phyloP scores from a whole-genome alignment of 2,113 vertebrate genomes.

The Pterocles gutturalis region DNA sequence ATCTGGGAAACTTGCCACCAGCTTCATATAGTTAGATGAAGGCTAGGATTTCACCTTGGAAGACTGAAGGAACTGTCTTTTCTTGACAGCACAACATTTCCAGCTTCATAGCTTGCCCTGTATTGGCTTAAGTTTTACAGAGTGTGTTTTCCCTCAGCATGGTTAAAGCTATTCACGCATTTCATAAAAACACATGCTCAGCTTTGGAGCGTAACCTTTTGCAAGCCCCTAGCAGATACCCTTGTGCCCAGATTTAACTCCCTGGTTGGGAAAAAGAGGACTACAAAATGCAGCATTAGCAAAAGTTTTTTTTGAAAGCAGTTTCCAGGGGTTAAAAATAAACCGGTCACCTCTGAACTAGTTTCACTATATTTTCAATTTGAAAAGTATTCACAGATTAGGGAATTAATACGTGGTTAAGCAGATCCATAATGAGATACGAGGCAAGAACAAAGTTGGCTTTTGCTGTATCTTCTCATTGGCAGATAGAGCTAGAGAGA shows the following conservation, averaged over 20 bases:
- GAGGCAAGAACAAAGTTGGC: not conserved
- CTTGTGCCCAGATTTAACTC: not conserved
- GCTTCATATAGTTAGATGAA: not conserved
- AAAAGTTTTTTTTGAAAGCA: not conserved
- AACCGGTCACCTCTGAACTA: slow-evolving; percentile 6
- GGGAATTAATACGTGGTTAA: not conserved
- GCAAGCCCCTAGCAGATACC: not conserved
- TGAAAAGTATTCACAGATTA: not conserved
- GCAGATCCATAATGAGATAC: not conserved
- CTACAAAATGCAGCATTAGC: slow-evolving; percentile 6
- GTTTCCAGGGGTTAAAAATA: slow-evolving; percentile 24
- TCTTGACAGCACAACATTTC: slow-evolving; percentile 23
- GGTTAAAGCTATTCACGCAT: slow-evolving; percentile 3
- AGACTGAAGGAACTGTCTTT: not conserved
- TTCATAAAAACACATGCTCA: slow-evolving; percentile 13
- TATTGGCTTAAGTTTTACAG: not conserved
- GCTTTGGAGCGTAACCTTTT: slow-evolving; percentile 3
- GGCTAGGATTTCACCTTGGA: slow-evolving; percentile 49
- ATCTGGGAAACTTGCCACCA: slow-evolving; percentile 48
- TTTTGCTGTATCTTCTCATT: not conserved
- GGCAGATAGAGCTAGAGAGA: not conserved
- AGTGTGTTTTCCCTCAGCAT: not conserved
- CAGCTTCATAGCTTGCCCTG: not conserved
- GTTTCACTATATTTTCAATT: not conserved
- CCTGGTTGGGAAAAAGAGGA: not conserved